Percentiles rank a stretch among this genome's conserved stretches.
phyloP scores from a whole-genome alignment of 1,140 invertebrate genomes.

The Holcopasites calliopsidis region DNA sequence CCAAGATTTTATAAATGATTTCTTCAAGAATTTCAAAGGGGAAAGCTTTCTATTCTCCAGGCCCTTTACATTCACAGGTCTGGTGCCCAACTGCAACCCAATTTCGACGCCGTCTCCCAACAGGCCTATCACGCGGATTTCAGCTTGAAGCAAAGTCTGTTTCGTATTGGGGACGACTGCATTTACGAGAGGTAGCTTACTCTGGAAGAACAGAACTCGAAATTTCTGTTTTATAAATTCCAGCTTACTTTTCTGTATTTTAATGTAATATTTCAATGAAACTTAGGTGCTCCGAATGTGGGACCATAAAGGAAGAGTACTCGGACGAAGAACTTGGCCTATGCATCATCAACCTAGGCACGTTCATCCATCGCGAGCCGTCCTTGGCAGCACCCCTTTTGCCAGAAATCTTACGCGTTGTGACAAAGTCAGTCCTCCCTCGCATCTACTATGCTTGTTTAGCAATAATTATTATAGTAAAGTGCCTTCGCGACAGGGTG shows the following conservation, averaged over 20 bases:
- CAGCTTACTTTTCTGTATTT: no score
- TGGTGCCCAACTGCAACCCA: slow-evolving; percentile 63
- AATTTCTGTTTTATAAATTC: no score
- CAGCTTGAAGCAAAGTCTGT: slow-evolving; percentile 83
- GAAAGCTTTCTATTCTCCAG: not conserved
- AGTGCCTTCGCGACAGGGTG: slow-evolving; percentile 79
- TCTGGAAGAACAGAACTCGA: not conserved
- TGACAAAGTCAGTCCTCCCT: slow-evolving; percentile 85
- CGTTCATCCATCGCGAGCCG: slow-evolving; percentile 97
- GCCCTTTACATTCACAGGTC: slow-evolving; percentile 42
- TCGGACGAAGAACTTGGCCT: slow-evolving; percentile 98
- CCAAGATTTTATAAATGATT: slow-evolving; percentile 8
- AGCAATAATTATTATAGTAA: no score
- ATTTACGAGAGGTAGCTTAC: slow-evolving; percentile 82
- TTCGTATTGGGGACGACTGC: slow-evolving; percentile 86
- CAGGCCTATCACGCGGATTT: slow-evolving; percentile 78
- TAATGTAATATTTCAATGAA: not conserved
- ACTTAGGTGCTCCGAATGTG: slow-evolving; percentile 88
- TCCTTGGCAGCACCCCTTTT: slow-evolving; percentile 94
- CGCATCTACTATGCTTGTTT: no score
- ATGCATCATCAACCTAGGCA: slow-evolving; percentile 95
- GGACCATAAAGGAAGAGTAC: slow-evolving; percentile 93
- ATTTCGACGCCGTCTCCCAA: slow-evolving; percentile 71
- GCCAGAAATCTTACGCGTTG: slow-evolving; percentile 93
- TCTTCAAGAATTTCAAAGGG: slow-evolving; percentile 36